Base-by-base conservation (phyloP, 92 coral and sea anemone species). In the Umimayanthus kanabou region DNA sequence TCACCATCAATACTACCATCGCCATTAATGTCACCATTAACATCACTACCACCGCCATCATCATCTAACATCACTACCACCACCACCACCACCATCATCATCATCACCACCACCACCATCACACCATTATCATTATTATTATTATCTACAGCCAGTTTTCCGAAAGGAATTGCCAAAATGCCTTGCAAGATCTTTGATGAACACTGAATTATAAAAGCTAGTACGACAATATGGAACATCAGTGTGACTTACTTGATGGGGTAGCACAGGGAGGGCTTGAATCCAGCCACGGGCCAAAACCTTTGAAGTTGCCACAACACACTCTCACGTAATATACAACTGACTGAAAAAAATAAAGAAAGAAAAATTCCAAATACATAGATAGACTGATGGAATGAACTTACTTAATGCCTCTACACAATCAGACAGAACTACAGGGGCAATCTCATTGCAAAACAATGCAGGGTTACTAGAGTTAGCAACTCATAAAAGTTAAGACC, bases 231-330 rank as follows among this genome's bases (percentile, higher is more conserved):
- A 76, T 16, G 39, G 26, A 76, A 16, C 80, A 22, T 16, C 5
- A n/a, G 50, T 45, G 81, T 78, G 33, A 93, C 98, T 88, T 93
- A 97, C 99, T 97, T 75, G 99, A 97, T 67, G 99, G 99, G 88
- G 94, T 94, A 82, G 96, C 96, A 91, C 98, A 92, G 13, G 99
- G 94, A 29, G 99, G 99, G 65, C 89, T 93, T 30, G 99, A 95
- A 77, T 90, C 96, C 89, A 97, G 82, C 99, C 99, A 97, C 25
- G 92, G 88, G 25, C 99, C 98, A 82, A 92, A 95, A 16, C 99
- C 98, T 76, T 94, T 97, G 65, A 97, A 92, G 90, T 97, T 97
- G 53, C 98, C 99, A 88, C 95, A 94, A 88, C 97, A 91, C 75
- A 95, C 94, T 15, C 97, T 93, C 15, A 97, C 97, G 85, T 93